Evolutionary conservation across 2,113 vertebrate genomes (phyloP).

Genomic region (Triplophysa dalaica): DNA sequence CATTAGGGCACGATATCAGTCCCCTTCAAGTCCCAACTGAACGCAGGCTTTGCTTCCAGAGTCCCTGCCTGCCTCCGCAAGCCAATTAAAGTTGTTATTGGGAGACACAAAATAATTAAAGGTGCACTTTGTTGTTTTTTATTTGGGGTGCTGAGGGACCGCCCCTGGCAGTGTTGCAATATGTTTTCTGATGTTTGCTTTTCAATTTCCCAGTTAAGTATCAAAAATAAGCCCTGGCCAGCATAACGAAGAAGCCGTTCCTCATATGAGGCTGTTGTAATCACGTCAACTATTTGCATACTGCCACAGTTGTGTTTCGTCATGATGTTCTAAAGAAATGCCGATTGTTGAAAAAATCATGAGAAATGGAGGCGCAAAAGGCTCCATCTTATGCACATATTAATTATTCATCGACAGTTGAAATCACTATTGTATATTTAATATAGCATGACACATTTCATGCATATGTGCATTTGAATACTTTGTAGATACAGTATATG

Average conservation of each 20-base stretch:
- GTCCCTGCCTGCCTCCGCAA: constrained; percentile 69
- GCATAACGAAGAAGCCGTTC: constrained; percentile 46
- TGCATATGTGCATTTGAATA: background rate
- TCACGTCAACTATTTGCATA: constrained; percentile 39
- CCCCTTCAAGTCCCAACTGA: constrained; percentile 74
- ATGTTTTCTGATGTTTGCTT: constrained; percentile 65
- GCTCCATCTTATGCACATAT: constrained; percentile 13
- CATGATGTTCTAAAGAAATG: constrained; percentile 12
- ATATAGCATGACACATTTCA: background rate
- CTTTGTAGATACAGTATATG: background rate
- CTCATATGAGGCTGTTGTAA: constrained; percentile 26
- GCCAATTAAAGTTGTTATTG: constrained; percentile 80
- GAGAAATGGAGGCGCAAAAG: constrained; percentile 44
- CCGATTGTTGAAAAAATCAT: constrained; percentile 14
- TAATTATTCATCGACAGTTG: background rate
- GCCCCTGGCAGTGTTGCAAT: constrained; percentile 63
- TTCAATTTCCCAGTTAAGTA: constrained; percentile 66
- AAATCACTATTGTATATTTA: constrained; percentile 1
- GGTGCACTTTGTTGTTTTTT: constrained; percentile 67
- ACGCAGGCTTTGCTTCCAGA: constrained; percentile 60
- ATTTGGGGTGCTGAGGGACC: constrained; percentile 59
- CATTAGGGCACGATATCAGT: constrained; percentile 73
- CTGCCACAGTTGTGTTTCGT: constrained; percentile 10
- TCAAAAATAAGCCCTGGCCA: constrained; percentile 61
- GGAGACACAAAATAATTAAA: constrained; percentile 76